Evolutionary conservation across 2,113 vertebrate species (phyloP).

Genomic region (Patagioenas fasciata): DNA sequence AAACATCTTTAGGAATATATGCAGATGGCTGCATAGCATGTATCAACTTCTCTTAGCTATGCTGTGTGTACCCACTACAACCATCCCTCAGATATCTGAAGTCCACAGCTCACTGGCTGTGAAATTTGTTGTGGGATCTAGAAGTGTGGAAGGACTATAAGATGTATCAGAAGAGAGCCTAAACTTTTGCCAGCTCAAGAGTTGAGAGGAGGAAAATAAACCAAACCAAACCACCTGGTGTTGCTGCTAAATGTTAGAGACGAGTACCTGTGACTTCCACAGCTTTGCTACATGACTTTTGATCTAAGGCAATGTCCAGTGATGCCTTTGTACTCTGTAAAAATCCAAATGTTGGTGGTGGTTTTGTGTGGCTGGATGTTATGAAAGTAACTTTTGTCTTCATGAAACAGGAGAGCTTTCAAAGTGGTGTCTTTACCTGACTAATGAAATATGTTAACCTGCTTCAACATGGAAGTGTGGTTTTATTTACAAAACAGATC

Average conservation of each 20-base stretch:
- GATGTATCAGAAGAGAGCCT: neutral
- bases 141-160: neutral
- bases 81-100: neutral
- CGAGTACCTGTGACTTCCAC: neutral
- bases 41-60: neutral
- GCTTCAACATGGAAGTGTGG: neutral
- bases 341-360: accelerated
- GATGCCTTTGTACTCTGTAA: neutral
- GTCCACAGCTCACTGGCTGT: neutral
- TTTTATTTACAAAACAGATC: neutral
- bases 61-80: neutral
- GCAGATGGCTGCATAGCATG: neutral
- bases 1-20: neutral
- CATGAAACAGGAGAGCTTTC: neutral
- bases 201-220: neutral
- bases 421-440: neutral
- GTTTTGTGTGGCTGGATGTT: neutral
- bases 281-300: neutral
- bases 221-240: no score
- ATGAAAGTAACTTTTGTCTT: neutral
- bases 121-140: neutral
- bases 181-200: neutral
- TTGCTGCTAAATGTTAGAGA: neutral
- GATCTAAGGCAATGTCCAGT: neutral
- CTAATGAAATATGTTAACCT: neutral